Evolutionary conservation across 2,113 vertebrate genomes (phyloP).

Genomic region (Orcinus orca): DNA sequence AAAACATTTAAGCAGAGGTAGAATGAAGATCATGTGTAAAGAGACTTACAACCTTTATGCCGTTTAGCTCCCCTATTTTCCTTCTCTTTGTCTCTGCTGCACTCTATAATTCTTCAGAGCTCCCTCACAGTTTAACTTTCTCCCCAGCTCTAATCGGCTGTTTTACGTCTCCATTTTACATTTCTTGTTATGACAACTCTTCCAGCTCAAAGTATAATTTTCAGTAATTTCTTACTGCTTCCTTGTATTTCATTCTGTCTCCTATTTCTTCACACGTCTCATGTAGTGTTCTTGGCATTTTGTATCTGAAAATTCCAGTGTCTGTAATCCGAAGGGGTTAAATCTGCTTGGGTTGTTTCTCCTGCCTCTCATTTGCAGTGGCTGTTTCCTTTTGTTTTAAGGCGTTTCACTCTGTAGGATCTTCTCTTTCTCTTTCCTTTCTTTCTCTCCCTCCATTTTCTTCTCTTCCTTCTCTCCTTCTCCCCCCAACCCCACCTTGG

Average conservation of each 20-base stretch:
- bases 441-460: fast-evolving
- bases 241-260: slow-evolving; percentile 1
- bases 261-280: background rate
- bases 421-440: background rate
- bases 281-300: background rate
- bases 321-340: background rate
- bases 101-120: background rate
- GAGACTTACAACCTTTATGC: background rate
- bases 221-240: background rate
- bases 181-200: background rate
- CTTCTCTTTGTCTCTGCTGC: background rate
- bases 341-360: background rate
- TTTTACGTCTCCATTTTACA: background rate
- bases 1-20: background rate
- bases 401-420: background rate
- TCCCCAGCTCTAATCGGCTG: background rate
- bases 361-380: background rate
- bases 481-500: background rate
- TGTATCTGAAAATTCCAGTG: background rate
- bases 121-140: background rate
- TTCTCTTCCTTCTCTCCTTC: background rate
- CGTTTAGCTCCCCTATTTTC: background rate
- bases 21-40: background rate
- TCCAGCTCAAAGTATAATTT: background rate
- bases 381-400: background rate